phyloP scores from a whole-genome alignment of 2,888 invertebrate genomes.

The Leptopilina myrica region DNA sequence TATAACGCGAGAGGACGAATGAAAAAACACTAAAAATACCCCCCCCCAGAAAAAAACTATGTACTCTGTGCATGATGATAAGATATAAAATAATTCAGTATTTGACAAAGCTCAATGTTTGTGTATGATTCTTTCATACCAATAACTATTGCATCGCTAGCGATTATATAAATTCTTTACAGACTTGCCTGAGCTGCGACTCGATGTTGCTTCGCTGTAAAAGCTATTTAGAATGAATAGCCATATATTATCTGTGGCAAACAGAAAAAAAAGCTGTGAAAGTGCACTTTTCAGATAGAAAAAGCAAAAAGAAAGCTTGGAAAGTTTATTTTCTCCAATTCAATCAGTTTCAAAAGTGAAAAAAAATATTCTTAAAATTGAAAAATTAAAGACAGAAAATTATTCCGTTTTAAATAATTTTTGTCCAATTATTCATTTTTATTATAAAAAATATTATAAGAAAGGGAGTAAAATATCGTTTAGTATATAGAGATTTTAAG shows the following conservation, averaged over 20 bases:
- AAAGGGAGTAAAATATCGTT: too few relatives aligned
- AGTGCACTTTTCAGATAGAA: slow-evolving; percentile 25
- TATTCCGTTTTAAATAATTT: too few relatives aligned
- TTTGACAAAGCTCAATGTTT: slow-evolving; percentile 54
- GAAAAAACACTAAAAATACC: background rate
- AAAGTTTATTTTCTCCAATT: too few relatives aligned
- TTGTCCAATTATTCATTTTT: too few relatives aligned
- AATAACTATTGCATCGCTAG: slow-evolving; percentile 49
- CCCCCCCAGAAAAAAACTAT: background rate
- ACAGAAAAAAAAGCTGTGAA: slow-evolving; percentile 22
- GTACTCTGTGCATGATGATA: slow-evolving; percentile 41
- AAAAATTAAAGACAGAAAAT: too few relatives aligned
- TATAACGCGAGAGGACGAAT: background rate
- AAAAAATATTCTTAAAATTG: too few relatives aligned
- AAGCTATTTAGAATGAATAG: slow-evolving; percentile 22
- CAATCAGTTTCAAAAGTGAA: too few relatives aligned
- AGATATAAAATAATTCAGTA: slow-evolving; percentile 49
- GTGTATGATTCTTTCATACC: slow-evolving; percentile 45
- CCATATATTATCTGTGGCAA: background rate
- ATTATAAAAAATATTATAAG: too few relatives aligned
- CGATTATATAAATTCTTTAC: slow-evolving; percentile 42
- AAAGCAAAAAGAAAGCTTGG: background rate
- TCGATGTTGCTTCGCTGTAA: slow-evolving; percentile 40
- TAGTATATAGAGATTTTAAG: too few relatives aligned
- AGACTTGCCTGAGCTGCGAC: slow-evolving; percentile 48